phyloP scores from a whole-genome alignment of 2,888 invertebrate genomes.

The Fissipunctia ypsillon region DNA sequence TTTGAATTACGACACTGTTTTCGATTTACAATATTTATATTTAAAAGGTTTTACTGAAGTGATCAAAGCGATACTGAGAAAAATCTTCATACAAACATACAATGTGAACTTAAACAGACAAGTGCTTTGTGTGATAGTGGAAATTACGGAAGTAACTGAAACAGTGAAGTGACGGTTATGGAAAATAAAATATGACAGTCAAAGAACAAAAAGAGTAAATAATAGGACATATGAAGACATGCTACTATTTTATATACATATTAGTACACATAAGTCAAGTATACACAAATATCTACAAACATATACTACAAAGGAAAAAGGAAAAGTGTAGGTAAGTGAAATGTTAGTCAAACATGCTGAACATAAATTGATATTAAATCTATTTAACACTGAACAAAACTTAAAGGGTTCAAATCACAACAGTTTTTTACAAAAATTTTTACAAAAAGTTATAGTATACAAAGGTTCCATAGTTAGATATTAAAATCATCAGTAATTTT shows the following conservation, averaged over 20 bases:
- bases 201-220: not conserved
- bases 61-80: too few relatives aligned
- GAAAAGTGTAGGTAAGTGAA: constrained; percentile 29
- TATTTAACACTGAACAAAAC: constrained; percentile 25
- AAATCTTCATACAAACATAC: constrained; percentile 30
- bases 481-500: constrained; percentile 67
- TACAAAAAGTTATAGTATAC: constrained; percentile 32
- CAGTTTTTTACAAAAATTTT: constrained; percentile 17
- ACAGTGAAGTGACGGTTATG: constrained; percentile 23
- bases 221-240: too few relatives aligned
- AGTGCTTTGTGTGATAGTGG: constrained; percentile 46
- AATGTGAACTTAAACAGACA: constrained; percentile 24
- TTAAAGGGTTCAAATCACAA: not conserved
- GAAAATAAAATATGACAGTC: constrained; percentile 9
- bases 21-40: constrained; percentile 20
- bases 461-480: constrained; percentile 40
- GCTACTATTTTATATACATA: constrained; percentile 3
- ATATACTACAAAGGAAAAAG: constrained; percentile 25
- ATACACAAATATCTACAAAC: constrained; percentile 47
- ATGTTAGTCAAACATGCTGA: constrained; percentile 50
- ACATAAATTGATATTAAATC: constrained; percentile 8
- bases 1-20: constrained; percentile 3
- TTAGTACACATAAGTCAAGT: constrained; percentile 19
- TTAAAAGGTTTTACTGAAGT: too few relatives aligned
- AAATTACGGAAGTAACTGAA: constrained; percentile 28